phyloP scores from a whole-genome alignment of 2,797 vertebrate genomes.

The Potorous gilbertii region DNA sequence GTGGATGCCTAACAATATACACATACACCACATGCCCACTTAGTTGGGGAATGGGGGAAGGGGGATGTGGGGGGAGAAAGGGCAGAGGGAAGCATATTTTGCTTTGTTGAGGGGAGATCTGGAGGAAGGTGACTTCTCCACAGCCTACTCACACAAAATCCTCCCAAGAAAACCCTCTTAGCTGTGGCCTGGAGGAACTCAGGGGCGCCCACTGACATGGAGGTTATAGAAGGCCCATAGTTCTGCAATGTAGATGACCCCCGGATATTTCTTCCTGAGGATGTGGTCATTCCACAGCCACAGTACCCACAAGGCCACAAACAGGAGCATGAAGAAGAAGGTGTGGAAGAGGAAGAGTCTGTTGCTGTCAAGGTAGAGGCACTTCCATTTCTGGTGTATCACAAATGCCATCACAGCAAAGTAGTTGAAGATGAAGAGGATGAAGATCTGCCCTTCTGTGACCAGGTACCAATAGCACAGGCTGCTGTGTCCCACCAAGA shows the following conservation, averaged over 20 bases:
- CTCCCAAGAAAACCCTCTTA: rapidly evolving
- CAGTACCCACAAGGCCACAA: conserved; percentile 91
- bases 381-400: conserved; percentile 87
- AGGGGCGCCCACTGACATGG: conserved; percentile 83
- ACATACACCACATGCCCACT: not conserved
- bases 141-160: not conserved
- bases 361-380: conserved; percentile 91
- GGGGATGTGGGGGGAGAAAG: not conserved
- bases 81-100: not conserved
- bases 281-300: conserved; percentile 94
- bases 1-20: not conserved
- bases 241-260: conserved; percentile 94
- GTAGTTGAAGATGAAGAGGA: conserved; percentile 93
- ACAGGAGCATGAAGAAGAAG: conserved; percentile 88
- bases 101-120: not conserved
- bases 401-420: conserved; percentile 91
- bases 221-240: conserved; percentile 97
- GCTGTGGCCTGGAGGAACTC: not conserved
- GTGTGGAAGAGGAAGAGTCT: conserved; percentile 92
- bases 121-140: not conserved
- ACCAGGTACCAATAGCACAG: conserved; percentile 98
- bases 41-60: too few relatives aligned
- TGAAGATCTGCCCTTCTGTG: conserved; percentile 96
- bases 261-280: conserved; percentile 93
- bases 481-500: conserved; percentile 92